Percentiles rank a stretch among this genome's conserved stretches.
Conservation (phyloP, 1,140 invertebrate genomes). For the Cepaea nemoralis region DNA sequence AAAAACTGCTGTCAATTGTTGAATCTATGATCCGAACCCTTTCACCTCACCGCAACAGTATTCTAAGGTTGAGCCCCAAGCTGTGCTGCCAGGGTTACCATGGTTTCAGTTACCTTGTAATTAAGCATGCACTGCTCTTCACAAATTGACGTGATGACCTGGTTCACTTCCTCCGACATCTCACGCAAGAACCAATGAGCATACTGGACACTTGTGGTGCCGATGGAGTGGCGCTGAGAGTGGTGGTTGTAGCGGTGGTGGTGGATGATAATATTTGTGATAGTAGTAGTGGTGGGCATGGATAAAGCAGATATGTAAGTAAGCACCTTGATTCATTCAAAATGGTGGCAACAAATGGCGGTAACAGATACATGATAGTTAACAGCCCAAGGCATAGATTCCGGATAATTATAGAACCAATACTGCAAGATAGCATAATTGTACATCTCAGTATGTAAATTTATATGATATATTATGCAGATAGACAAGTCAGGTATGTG, state of each 20-base stretch:
- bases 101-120: slow-evolving; percentile 56
- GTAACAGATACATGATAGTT: no score
- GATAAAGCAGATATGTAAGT: neutral
- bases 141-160: slow-evolving; percentile 98
- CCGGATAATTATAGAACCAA: neutral
- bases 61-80: neutral
- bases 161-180: slow-evolving; percentile 98
- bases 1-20: neutral
- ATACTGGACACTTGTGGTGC: slow-evolving; percentile 93
- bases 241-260: neutral
- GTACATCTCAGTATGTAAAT: no score
- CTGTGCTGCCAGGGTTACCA: neutral
- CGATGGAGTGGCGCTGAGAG: slow-evolving; percentile 87
- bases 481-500: no score
- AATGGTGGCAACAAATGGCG: neutral
- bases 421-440: neutral
- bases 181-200: slow-evolving; percentile 98
- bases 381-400: neutral
- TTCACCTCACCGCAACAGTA: no score
- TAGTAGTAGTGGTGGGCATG: neutral
- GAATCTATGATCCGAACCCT: neutral
- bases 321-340: neutral
- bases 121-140: slow-evolving; percentile 79
- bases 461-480: no score
- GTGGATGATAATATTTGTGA: neutral